Base-by-base conservation (phyloP, 2,797 vertebrate genomes). In the Pyrocephalus nanus region DNA sequence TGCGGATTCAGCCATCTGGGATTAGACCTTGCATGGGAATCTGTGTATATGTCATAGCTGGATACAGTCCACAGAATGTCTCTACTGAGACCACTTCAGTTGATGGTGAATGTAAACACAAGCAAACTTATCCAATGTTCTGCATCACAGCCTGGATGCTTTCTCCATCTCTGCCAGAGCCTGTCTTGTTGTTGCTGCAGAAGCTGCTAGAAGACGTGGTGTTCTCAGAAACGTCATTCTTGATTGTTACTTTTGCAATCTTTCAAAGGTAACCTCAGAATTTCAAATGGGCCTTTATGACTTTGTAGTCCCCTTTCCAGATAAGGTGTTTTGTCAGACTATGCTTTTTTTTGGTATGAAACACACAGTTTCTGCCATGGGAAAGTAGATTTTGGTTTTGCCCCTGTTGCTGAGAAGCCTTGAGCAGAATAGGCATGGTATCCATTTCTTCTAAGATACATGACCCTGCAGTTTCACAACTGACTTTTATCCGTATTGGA, bases 361-460 rank as follows among this genome's bases (percentile, higher is more conserved):
- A 70, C 32, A 5, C 34, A 43, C 17, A 43, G 12, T 6, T 6
- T 45, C 19, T 0, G 0, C 22, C 15, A 51, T 9, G 7, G 12
- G 21, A 82, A 53, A 25, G 5, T 7, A 83, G 40, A 53, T 65
- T 54, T 19, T 21, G 18, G 2, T 71, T 75, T 71, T 76, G 9
- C 14, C 13, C 51, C 9, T 70, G 16, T 19, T 45, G 11, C 55
- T 73, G 66, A 60, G 40, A 72, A 71, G 11, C 18, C 18, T 74
- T 70, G 15, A 78, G 15, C 8, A 40, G 22, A 21, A 67, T 62
- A n/a, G 62, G 11, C 48, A 17, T 15, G 13, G 48, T 38, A 57
- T 10, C 12, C 64, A 8, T 57, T 47, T 58, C 48, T 66, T 60
- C 30, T 45, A 57, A 60, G 13, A 32, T 25, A 20, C 26, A 47